Percentiles rank a stretch among this genome's conserved stretches.
Conservation (phyloP, 2,888 invertebrate species). For the Melinaea marsaeus region DNA sequence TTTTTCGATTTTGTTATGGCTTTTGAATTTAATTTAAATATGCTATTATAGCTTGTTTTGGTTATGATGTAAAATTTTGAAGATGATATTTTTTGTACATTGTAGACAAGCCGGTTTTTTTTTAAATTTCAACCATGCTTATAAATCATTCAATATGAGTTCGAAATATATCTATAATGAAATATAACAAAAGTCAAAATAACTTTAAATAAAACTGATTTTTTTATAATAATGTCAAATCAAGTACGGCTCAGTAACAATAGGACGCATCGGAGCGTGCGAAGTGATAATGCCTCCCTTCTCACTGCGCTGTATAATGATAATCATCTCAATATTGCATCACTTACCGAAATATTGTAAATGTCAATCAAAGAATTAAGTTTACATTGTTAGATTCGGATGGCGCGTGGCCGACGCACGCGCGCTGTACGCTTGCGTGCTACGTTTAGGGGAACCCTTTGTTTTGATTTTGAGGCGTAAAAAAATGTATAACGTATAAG, state of each 20-base stretch:
- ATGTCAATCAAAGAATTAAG: conserved; percentile 79
- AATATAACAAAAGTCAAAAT: neutral
- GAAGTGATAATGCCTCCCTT: conserved; percentile 54
- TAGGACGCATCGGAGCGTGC: conserved; percentile 51
- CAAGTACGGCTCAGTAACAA: conserved; percentile 38
- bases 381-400: conserved; percentile 57
- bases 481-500: conserved; percentile 46
- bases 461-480: conserved; percentile 66
- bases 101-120: no score
- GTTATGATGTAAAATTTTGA: no score
- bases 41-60: no score
- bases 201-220: conserved; percentile 1
- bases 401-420: conserved; percentile 59
- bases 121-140: no score
- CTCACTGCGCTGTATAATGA: conserved; percentile 49
- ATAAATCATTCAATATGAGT: no score
- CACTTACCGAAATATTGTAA: conserved; percentile 79
- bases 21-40: no score
- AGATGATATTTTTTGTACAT: no score
- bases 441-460: conserved; percentile 57
- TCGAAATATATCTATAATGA: no score
- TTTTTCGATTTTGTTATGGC: no score
- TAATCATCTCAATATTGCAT: conserved; percentile 79
- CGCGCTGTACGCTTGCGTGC: conserved; percentile 54
- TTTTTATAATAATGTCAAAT: conserved; percentile 7